Conservation (phyloP, 2,797 vertebrate genomes). For the Acipenser ruthenus region DNA sequence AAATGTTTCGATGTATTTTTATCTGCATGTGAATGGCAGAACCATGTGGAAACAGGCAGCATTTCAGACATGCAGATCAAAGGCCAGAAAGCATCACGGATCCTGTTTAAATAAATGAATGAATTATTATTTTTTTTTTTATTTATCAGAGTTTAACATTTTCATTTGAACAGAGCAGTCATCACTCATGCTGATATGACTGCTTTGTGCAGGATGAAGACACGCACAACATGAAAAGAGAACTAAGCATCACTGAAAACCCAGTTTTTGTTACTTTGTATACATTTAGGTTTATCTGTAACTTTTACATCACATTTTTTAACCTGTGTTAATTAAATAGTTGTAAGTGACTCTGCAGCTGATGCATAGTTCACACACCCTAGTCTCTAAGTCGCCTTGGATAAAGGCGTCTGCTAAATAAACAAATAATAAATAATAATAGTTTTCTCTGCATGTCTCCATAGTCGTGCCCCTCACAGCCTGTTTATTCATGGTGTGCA, state of each 20-base stretch:
- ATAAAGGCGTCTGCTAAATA: too few relatives aligned
- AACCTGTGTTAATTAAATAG: too few relatives aligned
- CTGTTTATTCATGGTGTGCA: too few relatives aligned
- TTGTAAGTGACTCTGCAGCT: too few relatives aligned
- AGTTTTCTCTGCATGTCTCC: too few relatives aligned
- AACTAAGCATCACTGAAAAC: background rate
- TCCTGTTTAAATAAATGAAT: conserved; percentile 47
- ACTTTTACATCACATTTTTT: too few relatives aligned
- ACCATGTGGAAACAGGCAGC: conserved; percentile 66
- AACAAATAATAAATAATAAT: too few relatives aligned
- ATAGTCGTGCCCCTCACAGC: too few relatives aligned
- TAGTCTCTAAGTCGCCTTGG: too few relatives aligned
- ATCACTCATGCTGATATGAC: conserved; percentile 6
- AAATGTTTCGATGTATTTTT: conserved; percentile 65
- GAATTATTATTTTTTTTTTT: conserved; percentile 6
- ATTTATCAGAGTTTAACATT: conserved; percentile 53
- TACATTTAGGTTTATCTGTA: too few relatives aligned
- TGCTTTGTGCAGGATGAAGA: background rate
- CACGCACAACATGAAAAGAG: background rate
- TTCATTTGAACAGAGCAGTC: conserved; percentile 55
- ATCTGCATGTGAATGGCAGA: conserved; percentile 64
- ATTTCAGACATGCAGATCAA: conserved; percentile 61
- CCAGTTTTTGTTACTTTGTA: too few relatives aligned
- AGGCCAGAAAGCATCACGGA: conserved; percentile 58
- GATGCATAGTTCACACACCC: too few relatives aligned